Conservation (phyloP, 2,113 vertebrate species). For the Pseudois nayaur region DNA sequence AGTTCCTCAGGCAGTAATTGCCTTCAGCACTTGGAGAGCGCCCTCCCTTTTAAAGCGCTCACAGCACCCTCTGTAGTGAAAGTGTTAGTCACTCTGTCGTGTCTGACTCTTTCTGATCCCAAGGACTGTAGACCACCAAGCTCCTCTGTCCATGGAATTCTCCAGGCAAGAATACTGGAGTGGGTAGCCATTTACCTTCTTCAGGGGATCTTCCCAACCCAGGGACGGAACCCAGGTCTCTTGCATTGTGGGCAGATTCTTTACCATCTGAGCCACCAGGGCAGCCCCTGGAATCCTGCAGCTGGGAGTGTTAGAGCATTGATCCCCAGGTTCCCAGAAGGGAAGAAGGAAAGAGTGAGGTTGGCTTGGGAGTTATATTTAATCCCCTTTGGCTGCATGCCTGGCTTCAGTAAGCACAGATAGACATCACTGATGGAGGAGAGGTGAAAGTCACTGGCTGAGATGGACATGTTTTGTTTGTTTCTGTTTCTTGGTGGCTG, state of each 20-base stretch:
- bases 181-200: neutral
- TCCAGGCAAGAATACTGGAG: neutral
- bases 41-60: slow-evolving; percentile 1
- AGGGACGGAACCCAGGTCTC: neutral
- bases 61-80: neutral
- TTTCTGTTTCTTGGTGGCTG: slow-evolving; percentile 34
- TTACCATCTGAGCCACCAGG: neutral
- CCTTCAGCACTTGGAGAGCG: slow-evolving; percentile 76
- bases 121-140: neutral
- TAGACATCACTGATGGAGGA: neutral
- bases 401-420: neutral
- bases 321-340: neutral
- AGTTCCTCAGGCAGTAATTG: neutral
- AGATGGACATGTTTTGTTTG: neutral
- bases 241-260: neutral
- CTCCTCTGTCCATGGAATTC: neutral
- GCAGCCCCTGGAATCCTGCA: neutral
- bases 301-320: neutral
- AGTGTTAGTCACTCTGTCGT: neutral
- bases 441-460: neutral
- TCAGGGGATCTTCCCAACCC: neutral
- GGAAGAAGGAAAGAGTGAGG: neutral
- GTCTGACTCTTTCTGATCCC: neutral
- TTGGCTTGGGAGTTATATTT: slow-evolving; percentile 35
- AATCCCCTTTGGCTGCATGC: slow-evolving; percentile 27